Conservation (phyloP, 2,888 invertebrate genomes). For the Calameuta idolon region DNA sequence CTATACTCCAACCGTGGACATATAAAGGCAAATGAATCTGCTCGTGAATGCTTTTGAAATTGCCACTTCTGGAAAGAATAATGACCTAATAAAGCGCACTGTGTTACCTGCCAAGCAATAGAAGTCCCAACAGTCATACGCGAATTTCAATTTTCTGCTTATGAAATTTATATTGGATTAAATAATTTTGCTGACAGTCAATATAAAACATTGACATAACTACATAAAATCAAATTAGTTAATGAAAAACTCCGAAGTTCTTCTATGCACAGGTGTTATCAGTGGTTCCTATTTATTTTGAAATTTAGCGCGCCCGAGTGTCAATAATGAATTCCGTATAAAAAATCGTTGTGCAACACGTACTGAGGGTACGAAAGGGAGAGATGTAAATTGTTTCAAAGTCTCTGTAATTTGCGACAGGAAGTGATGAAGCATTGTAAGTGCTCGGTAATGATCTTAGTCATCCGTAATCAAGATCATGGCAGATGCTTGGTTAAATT, state of each 20-base stretch:
- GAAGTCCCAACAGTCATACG: neutral
- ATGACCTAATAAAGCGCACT: neutral
- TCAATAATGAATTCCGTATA: neutral
- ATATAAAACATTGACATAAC: neutral
- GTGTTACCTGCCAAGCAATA: neutral
- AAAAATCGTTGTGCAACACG: neutral
- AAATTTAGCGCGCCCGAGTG: neutral
- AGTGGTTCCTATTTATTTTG: neutral
- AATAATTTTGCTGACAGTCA: neutral
- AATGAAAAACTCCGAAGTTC: neutral
- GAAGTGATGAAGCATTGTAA: conserved; percentile 3
- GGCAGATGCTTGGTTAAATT: neutral
- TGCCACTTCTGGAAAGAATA: neutral
- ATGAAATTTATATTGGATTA: neutral
- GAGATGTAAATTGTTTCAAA: neutral
- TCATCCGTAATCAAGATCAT: conserved; percentile 9
- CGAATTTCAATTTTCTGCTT: neutral
- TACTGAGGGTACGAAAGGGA: neutral
- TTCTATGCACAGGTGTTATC: neutral
- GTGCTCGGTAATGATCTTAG: conserved; percentile 7
- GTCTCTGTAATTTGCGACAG: conserved; percentile 6
- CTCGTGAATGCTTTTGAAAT: neutral
- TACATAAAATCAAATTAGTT: neutral
- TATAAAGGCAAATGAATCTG: neutral
- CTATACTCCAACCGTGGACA: neutral